Evolutionary conservation across 2,888 invertebrate species (phyloP).

Genomic region (Hypomecis punctinalis): DNA sequence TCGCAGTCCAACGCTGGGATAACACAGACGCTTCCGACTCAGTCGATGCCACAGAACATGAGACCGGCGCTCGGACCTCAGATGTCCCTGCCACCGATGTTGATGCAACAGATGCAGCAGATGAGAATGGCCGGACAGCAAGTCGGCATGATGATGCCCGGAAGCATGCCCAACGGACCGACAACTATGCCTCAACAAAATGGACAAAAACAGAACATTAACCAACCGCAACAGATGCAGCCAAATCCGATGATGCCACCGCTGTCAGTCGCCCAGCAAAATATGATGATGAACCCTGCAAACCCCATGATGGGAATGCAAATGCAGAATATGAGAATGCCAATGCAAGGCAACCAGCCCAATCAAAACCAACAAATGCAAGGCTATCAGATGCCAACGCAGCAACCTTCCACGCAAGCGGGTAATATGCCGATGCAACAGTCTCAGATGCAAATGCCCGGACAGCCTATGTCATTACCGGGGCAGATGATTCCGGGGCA

Average conservation of each 20-base stretch:
- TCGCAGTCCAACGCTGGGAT: conserved; percentile 62
- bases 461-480: conserved; percentile 61
- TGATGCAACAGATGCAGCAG: conserved; percentile 78
- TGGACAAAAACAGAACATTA: conserved; percentile 66
- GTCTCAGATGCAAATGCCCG: conserved; percentile 57
- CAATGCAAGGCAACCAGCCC: conserved; percentile 55
- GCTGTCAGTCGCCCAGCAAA: conserved; percentile 65
- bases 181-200: conserved; percentile 61
- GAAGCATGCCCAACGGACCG: conserved; percentile 59
- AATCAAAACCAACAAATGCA: conserved; percentile 55
- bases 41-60: conserved; percentile 66
- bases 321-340: conserved; percentile 76
- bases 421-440: conserved; percentile 53
- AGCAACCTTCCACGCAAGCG: conserved; percentile 55
- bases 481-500: conserved; percentile 57
- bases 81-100: conserved; percentile 67
- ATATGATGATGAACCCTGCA: conserved; percentile 63
- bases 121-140: conserved; percentile 70
- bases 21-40: conserved; percentile 60
- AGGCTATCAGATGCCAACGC: conserved; percentile 66
- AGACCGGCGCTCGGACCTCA: conserved; percentile 65
- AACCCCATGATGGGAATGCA: conserved; percentile 73
- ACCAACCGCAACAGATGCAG: conserved; percentile 55
- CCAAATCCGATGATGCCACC: conserved; percentile 62
- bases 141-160: conserved; percentile 63